Evolutionary conservation across 2,888 invertebrate genomes (phyloP).

Genomic region (Emmelina monodactyla): DNA sequence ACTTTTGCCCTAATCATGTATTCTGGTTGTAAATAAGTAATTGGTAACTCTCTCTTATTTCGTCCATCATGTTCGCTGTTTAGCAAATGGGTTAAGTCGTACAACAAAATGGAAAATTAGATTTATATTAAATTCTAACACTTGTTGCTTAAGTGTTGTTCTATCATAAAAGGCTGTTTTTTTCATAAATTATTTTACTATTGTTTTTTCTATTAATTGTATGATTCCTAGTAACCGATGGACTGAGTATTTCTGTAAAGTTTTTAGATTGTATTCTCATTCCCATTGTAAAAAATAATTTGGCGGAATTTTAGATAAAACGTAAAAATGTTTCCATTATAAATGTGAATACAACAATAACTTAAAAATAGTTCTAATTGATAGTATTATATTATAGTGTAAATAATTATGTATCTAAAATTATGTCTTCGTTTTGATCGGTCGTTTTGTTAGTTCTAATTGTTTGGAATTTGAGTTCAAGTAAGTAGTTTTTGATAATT

Average conservation of each 20-base stretch:
- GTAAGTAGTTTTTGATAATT: conserved; percentile 64
- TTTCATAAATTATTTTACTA: no score
- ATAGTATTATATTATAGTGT: conserved; percentile 36
- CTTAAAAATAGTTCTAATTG: conserved; percentile 46
- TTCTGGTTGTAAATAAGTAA: conserved; percentile 23
- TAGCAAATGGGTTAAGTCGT: no score
- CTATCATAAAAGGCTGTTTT: no score
- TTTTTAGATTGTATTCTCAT: no score
- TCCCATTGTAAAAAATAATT: no score
- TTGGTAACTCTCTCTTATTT: conserved; percentile 13
- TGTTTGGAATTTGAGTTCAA: conserved; percentile 57
- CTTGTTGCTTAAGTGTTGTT: no score
- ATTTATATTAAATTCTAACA: no score
- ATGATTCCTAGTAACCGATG: no score
- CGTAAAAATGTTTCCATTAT: conserved; percentile 34
- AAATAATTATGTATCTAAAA: conserved; percentile 36
- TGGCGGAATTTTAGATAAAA: conserved; percentile 34
- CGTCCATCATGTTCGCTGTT: no score
- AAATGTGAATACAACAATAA: conserved; percentile 58
- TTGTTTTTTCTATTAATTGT: no score
- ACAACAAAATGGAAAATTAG: no score
- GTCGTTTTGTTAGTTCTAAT: conserved; percentile 41
- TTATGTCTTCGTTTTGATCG: background rate
- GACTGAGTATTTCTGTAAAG: no score
- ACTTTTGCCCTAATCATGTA: conserved; percentile 21